Evolutionary conservation across 2,113 vertebrate genomes (phyloP).

Genomic region (Aspiorhynchus laticeps): DNA sequence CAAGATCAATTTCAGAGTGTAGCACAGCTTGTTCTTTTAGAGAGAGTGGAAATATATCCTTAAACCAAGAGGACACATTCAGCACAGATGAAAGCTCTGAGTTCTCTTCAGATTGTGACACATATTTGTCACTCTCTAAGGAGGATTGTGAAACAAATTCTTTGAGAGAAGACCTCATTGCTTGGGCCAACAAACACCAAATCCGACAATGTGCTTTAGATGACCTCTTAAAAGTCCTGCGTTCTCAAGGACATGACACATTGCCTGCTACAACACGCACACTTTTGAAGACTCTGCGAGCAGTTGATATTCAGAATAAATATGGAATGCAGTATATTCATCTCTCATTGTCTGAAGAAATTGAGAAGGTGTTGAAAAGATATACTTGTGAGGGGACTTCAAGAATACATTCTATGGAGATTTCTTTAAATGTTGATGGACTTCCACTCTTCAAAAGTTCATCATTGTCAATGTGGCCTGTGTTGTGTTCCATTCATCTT

Average conservation of each 20-base stretch:
- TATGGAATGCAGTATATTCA: not conserved
- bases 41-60: not conserved
- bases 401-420: not conserved
- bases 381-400: not conserved
- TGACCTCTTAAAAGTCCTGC: too few species aligned
- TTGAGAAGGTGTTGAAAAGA: too few species aligned
- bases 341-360: too few species aligned
- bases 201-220: not conserved
- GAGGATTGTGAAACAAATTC: not conserved
- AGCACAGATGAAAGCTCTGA: not conserved
- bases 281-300: not conserved
- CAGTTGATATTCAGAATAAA: not conserved
- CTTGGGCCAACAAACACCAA: not conserved
- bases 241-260: not conserved
- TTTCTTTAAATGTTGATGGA: not conserved
- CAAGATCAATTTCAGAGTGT: not conserved
- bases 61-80: not conserved
- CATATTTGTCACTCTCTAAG: not conserved
- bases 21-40: not conserved
- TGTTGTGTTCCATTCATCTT: not conserved
- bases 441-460: constrained; percentile 1
- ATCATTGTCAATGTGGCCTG: not conserved
- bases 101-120: not conserved
- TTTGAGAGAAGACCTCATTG: not conserved
- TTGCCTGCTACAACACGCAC: not conserved